Conservation (phyloP, 2,888 invertebrate species). For the Ligdia adustata region DNA sequence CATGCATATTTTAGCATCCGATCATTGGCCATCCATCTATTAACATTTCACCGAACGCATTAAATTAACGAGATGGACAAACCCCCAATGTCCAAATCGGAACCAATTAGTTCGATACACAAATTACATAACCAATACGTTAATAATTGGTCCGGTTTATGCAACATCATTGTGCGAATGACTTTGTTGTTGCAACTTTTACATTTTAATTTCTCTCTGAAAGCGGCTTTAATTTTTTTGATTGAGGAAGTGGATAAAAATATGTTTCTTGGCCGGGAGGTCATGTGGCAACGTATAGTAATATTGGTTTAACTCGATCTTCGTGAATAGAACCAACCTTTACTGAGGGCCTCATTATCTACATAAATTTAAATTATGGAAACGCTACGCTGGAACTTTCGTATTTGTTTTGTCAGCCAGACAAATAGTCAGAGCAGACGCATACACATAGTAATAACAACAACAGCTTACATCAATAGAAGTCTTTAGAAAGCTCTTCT, state of each 20-base stretch:
- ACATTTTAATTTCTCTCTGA: constrained; percentile 22
- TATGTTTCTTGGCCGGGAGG: constrained; percentile 1
- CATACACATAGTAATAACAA: no score
- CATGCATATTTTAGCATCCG: not conserved
- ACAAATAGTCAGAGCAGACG: no score
- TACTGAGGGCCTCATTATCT: constrained; percentile 2
- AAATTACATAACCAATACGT: constrained; percentile 26
- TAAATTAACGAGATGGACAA: constrained; percentile 22
- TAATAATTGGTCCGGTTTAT: constrained; percentile 29
- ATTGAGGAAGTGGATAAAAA: constrained; percentile 15
- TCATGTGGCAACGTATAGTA: constrained; percentile 4
- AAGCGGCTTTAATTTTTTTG: constrained; percentile 13
- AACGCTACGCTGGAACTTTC: no score
- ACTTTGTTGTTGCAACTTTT: constrained; percentile 31
- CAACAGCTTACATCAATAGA: no score
- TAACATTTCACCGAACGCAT: constrained; percentile 18
- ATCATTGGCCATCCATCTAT: not conserved
- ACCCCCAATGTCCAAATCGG: constrained; percentile 17
- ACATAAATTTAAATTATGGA: not conserved
- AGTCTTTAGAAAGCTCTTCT: no score
- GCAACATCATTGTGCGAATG: constrained; percentile 28
- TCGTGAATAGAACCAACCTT: constrained; percentile 9
- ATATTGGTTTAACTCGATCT: constrained; percentile 2
- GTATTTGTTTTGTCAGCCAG: no score
- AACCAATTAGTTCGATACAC: constrained; percentile 28